Conservation (phyloP, 2,797 vertebrate genomes). For the Bovichtus diacanthus region DNA sequence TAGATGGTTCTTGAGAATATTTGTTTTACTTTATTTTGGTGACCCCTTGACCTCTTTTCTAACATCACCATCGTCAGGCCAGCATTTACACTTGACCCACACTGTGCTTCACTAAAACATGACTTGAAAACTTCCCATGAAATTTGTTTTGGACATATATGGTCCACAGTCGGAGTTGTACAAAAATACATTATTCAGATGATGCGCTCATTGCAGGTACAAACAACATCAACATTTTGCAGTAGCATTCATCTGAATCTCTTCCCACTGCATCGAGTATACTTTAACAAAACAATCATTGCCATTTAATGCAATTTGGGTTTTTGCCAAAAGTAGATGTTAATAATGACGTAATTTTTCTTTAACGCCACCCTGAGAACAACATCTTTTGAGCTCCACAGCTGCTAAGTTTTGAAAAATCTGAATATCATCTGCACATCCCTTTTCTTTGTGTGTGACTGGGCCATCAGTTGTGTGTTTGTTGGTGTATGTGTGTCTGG, state of each 20-base stretch:
- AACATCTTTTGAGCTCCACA: background rate
- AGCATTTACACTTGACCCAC: background rate
- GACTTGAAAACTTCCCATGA: background rate
- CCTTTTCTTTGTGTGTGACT: background rate
- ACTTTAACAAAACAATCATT: background rate
- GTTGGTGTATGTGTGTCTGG: constrained; percentile 41
- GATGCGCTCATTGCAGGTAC: background rate
- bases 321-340: background rate
- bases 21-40: background rate
- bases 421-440: background rate
- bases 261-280: background rate
- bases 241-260: background rate
- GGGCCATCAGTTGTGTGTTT: constrained; percentile 26
- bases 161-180: background rate
- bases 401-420: background rate
- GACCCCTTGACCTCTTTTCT: background rate
- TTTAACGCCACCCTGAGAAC: background rate
- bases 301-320: background rate
- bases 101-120: background rate
- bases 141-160: background rate
- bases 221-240: background rate
- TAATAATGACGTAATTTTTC: background rate
- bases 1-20: no score
- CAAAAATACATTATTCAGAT: no score
- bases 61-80: background rate